These are phyloP conservation scores for Arizona elegans DNA, from an alignment of 2,113 vertebrate genomes.

Conservation along the genomic window DNA sequence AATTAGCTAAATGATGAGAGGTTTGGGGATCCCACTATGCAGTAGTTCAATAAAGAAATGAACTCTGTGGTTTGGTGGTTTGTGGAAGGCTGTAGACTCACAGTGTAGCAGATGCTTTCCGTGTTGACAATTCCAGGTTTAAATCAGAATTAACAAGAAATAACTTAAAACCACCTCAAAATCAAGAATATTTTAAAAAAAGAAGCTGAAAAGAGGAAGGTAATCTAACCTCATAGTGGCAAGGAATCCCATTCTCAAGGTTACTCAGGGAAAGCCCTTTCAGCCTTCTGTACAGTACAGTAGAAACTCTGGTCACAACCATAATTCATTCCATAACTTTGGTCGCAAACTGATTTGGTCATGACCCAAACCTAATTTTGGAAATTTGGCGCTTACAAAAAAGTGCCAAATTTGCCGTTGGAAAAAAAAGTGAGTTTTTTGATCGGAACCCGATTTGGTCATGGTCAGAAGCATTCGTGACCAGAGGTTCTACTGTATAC, in stretches of 20 bases:
- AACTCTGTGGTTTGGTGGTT: background rate
- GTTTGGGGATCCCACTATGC: background rate
- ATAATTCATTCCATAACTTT: no score
- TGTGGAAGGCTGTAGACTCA: background rate
- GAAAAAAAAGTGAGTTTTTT: no score
- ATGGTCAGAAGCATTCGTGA: no score
- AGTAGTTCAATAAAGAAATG: background rate
- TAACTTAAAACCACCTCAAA: background rate
- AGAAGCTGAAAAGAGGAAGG: background rate
- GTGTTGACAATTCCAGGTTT: background rate
- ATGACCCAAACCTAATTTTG: no score
- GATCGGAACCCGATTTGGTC: no score
- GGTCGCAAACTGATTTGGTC: no score
- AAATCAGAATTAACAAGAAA: background rate
- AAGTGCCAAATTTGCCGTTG: no score
- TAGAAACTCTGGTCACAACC: no score
- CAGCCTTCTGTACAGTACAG: background rate
- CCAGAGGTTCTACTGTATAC: background rate
- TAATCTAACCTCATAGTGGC: background rate
- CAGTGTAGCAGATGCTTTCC: background rate
- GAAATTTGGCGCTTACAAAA: no score
- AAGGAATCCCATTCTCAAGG: background rate
- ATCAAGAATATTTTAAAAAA: background rate
- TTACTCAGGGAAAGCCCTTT: background rate
- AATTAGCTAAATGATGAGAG: background rate